Conservation (phyloP, 2,797 vertebrate species). For the Ciconia nigra region DNA sequence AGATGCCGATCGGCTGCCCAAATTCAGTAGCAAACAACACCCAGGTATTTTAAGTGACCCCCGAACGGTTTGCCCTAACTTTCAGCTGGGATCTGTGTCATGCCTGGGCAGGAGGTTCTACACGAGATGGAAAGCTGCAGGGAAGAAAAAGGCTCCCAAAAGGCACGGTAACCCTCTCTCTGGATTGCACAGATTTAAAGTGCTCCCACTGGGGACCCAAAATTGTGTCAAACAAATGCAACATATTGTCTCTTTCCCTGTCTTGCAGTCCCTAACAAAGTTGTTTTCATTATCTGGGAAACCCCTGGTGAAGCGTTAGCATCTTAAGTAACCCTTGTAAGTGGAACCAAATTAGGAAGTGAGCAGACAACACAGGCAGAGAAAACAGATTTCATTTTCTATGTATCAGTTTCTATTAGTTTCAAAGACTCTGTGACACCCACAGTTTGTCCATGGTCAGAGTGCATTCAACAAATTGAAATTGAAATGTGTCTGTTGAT, state of each 20-base stretch:
- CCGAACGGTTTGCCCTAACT: background rate
- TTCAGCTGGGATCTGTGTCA: background rate
- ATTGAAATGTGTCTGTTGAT: background rate
- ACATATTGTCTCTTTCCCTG: background rate
- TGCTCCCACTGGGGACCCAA: background rate
- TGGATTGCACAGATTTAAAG: background rate
- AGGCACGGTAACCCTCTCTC: accelerated
- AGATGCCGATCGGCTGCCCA: accelerated
- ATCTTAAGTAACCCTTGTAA: background rate
- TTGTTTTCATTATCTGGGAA: background rate
- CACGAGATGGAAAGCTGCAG: background rate
- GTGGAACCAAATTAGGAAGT: slow-evolving; percentile 10
- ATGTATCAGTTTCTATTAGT: slow-evolving; percentile 43
- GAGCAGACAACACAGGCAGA: background rate
- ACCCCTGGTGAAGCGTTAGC: background rate
- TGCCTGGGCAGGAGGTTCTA: background rate
- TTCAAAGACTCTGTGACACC: slow-evolving; percentile 21
- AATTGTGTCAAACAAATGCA: background rate
- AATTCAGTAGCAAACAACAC: background rate
- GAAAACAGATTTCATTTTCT: slow-evolving; percentile 53
- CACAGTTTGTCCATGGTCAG: background rate
- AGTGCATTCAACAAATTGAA: background rate
- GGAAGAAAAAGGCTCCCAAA: background rate
- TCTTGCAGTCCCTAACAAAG: background rate
- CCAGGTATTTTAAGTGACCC: background rate